Base-by-base conservation (phyloP, 2,888 invertebrate species). In the Coelinius sp. region DNA sequence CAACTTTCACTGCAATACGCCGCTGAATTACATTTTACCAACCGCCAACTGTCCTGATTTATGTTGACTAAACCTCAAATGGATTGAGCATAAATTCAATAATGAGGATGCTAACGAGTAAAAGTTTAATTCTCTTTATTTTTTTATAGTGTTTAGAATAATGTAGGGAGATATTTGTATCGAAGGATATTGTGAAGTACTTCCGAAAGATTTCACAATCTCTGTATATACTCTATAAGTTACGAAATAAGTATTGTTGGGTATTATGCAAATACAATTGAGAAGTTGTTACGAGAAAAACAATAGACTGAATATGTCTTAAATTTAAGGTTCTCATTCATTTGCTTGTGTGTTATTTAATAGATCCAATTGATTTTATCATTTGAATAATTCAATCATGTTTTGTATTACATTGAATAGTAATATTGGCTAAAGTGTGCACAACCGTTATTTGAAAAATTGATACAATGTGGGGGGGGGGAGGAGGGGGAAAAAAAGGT, bases 131-230 rank as follows among this genome's bases (percentile, higher is more conserved):
- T 31, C 31, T 5, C 31, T 31, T 31, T n/a, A n/a, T n/a, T n/a
- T n/a, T 31, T 31, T 31, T 31, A 31, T 31, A 31, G 31, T n/a
- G n/a, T n/a, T n/a, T n/a, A n/a, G n/a, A n/a, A n/a, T n/a, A n/a
- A n/a, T n/a, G 12, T 27, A 2, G 2, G 4, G 24, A 41, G 41
- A 25, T 38, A n/a, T 22, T 24, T 44, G 41, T 63, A 63, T 38
- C 44, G 63, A 41, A 63, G 41, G 63, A 63, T 63, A 41, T 63
- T 63, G 41, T 59, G 59, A 59, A 59, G 59, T 24, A 24, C 41
- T 63, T 63, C 63, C 63, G 63, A 24, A 63, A 63, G 63, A 63
- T 63, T 63, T 41, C 63, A 63, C 63, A 63, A 63, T 63, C 24
- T n/a, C 12, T 24, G 41, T 63, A 38, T 63, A 38, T 35, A 41